Base-by-base conservation (phyloP, 2,888 invertebrate genomes). In the Petrolisthes manimaculis region DNA sequence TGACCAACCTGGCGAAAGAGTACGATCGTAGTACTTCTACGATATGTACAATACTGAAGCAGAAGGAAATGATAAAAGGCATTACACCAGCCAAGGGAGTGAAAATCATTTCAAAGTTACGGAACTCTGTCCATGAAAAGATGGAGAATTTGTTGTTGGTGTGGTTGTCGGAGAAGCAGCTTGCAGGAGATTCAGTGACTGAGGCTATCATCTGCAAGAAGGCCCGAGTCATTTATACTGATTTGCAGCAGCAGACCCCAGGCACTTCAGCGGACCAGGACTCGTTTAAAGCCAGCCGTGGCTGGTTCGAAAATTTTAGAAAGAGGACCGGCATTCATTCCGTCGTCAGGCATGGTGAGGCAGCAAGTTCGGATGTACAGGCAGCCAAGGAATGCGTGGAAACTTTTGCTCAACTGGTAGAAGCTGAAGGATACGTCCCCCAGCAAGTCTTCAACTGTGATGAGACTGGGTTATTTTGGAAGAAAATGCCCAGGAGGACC, bases 381-480 rank as follows among this genome's bases (percentile, higher is more conserved):
- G 54, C 83, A 71, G 83, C 83, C 51, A 55, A 83, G 55, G 14
- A 83, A n/a, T 83, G 53, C 37, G 8, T 24, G 24, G 74, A 83
- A 71, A 83, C 71, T 71, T 83, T 54, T 71, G 71, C 9, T 18
- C 53, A 69, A 83, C 21, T 83, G 14, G 53, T 83, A 69, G 71
- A 54, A 71, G 74, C 74, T 55, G 75, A 83, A 71, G 83, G 74
- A 3, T 83, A 71, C 75, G 37, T 83, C 71, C 83, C 83, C 54
- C 83, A 83, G 74, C 82, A 82, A 82, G 61, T 61, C 24, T 82
- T 82, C 82, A 82, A 61, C 82, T 82, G 82, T 82, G 82, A 82
- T 21, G 61, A 74, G 75, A 83, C 71, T 6, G 69, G 83, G 21
- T 74, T 83, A 14, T 83, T 75, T 54, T 83, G 71, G 71, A 83